Percentiles rank a stretch among this genome's conserved stretches.
Evolutionary conservation across 37 sponge, comb jelly and placozoan species (phyloP).

Genomic region (Ephydatia muelleri): DNA sequence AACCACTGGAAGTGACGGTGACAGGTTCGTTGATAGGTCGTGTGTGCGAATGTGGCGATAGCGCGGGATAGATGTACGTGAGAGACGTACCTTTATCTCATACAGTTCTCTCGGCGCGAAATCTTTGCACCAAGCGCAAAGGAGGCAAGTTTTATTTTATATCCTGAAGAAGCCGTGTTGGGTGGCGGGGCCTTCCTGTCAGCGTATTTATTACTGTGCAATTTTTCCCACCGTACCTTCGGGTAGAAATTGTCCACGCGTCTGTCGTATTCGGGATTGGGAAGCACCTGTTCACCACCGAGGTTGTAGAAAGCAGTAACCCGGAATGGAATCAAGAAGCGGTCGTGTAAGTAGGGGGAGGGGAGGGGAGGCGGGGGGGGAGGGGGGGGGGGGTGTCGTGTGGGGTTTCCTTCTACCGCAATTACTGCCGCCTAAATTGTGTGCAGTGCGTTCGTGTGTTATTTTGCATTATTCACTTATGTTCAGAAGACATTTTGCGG

Average conservation of each 20-base stretch:
- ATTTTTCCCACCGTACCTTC: neutral
- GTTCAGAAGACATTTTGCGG: no score
- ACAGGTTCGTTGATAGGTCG: slow-evolving; percentile 22
- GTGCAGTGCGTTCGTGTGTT: no score
- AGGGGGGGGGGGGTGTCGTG: no score
- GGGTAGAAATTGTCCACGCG: slow-evolving; percentile 45
- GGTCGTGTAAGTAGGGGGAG: slow-evolving; percentile 60
- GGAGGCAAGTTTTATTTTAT: slow-evolving; percentile 37
- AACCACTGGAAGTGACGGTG: slow-evolving; percentile 41
- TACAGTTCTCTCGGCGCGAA: slow-evolving; percentile 60
- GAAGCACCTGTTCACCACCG: slow-evolving; percentile 69
- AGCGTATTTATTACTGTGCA: neutral
- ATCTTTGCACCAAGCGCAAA: slow-evolving; percentile 62
- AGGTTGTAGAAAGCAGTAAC: slow-evolving; percentile 54
- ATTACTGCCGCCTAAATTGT: no score
- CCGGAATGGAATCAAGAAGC: slow-evolving; percentile 90
- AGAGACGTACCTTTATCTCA: neutral
- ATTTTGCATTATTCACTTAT: no score
- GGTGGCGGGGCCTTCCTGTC: neutral
- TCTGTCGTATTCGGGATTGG: slow-evolving; percentile 89
- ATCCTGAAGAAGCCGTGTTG: neutral
- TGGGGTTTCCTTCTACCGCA: no score
- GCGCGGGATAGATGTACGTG: neutral
- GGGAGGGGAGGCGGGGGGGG: no score
- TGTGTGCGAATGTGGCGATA: neutral